Base-by-base conservation (phyloP, 1,140 invertebrate genomes). In the Lasaia peninsularis region DNA sequence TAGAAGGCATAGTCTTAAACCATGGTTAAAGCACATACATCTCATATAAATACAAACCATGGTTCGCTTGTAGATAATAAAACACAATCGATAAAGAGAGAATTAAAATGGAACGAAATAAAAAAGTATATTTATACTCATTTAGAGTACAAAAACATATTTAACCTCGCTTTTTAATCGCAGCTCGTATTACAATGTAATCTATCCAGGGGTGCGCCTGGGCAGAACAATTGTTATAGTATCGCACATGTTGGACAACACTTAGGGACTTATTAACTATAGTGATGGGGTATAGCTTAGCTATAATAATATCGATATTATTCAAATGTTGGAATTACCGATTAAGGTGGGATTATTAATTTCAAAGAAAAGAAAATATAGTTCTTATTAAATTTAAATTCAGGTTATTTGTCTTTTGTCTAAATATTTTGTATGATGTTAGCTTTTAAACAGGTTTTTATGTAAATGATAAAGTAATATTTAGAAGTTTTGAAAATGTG, bases 231-330 rank as follows among this genome's bases (percentile, higher is more conserved):
- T 69, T 57, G 51, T 67, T 65, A 84, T 78, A 78, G 80, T 76
- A 69, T 72, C 49, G 35, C 69, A 68, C 79, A 80, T 85, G 78
- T 85, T 83, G 69, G 66, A 62, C 70, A 80, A 86, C 80, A 85
- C 70, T 82, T 76, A 75, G 40, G 37, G 58, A 61, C 60, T 62
- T 78, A 75, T 73, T 79, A 71, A 65, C 20, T 20, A 32, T 74
- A 78, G 76, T 63, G 76, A 69, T 76, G 74, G 50, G 12, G 9
- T n/a, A 18, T 12, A n/a, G n/a, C n/a, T 11, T 55, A 16, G 37
- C 35, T 31, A 9, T 37, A 48, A 51, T 14, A 2, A 28, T 20
- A 24, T 12, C 7, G 9, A 21, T n/a, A 28, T 51, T 21, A 2
- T 49, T 16, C n/a, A n/a, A n/a, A n/a, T n/a, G n/a, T n/a, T n/a